Base-by-base conservation (phyloP, 2,113 vertebrate genomes). In the Machaerirhynchus nigripectus region DNA sequence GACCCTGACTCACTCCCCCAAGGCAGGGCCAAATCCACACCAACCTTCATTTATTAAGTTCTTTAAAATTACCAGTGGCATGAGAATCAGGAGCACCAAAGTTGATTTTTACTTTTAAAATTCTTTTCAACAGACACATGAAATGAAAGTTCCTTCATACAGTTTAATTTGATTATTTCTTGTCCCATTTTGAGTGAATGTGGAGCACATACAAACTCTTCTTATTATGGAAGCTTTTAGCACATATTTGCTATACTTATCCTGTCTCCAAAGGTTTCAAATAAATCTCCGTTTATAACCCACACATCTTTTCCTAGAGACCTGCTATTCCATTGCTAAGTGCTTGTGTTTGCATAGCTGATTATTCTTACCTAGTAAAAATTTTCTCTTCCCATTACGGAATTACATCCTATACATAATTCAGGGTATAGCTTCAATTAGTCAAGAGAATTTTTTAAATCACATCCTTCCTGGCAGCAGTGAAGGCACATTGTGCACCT, bases 391-490 rank as follows among this genome's bases (percentile, higher is more conserved):
- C 69, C 61, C 57, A 63, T 87, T 73, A 88, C 1, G 0, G 74
- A 87, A 93, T 87, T 82, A 30, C 69, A 47, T 93, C 22, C 40
- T 85, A 82, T 61, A 19, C 31, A 79, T 93, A 93, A 85, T 90
- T 91, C 53, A 95, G 15, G 7, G 15, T 87, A 84, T 68, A 71
- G 15, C 37, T 93, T 93, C 74, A 89, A 90, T 93, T 73, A 95
- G 61, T 82, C 13, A 71, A 88, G 19, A 75, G 16, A 37, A n/a
- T 31, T 88, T 94, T 95, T 69, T 10, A 40, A 81, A 90, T 89
- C 67, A 73, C 46, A 57, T 85, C 57, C 37, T 87, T 82, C 70
- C 70, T 87, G 78, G 40, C 31, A 85, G 17, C 59, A 74, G 20
- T 46, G 60, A 87, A 84, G 39, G 12, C 35, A 76, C 35, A 64